Evolutionary conservation across 1,140 invertebrate species (phyloP).

Genomic region (Belonocnema kinseyi): DNA sequence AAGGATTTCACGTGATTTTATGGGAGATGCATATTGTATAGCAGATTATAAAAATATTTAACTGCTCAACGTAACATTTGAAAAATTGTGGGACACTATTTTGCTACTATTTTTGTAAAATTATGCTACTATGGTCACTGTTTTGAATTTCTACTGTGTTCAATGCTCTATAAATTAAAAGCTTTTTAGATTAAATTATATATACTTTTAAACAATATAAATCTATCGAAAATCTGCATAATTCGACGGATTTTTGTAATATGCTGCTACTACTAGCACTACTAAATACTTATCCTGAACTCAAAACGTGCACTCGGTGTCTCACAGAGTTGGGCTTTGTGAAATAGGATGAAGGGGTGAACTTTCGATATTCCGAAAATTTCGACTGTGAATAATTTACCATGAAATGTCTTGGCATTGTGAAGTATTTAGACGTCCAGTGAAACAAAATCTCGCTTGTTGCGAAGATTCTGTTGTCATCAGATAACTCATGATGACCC

Average conservation of each 20-base stretch:
- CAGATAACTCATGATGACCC: neutral
- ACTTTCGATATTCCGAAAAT: neutral
- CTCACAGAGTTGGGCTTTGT: slow-evolving; percentile 44
- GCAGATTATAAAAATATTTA: too few species aligned
- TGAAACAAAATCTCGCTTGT: slow-evolving; percentile 13
- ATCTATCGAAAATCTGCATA: neutral
- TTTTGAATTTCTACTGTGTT: too few species aligned
- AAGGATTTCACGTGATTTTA: too few species aligned
- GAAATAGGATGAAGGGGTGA: neutral
- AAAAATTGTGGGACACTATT: too few species aligned
- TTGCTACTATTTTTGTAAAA: too few species aligned
- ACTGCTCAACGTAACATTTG: too few species aligned
- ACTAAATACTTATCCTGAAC: slow-evolving; percentile 42
- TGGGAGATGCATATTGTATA: too few species aligned
- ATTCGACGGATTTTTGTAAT: slow-evolving; percentile 37
- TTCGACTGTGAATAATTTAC: slow-evolving; percentile 32
- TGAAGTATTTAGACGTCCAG: slow-evolving; percentile 4
- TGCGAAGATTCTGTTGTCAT: neutral
- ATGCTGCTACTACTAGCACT: slow-evolving; percentile 44
- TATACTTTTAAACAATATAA: too few species aligned
- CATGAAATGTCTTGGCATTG: neutral
- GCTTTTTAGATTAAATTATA: too few species aligned
- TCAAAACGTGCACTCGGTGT: slow-evolving; percentile 67
- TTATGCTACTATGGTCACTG: too few species aligned
- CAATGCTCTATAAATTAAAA: too few species aligned